These are phyloP conservation scores for Leptura quadrifasciata DNA, from an alignment of 2,888 invertebrate genomes.

Conservation along the genomic window DNA sequence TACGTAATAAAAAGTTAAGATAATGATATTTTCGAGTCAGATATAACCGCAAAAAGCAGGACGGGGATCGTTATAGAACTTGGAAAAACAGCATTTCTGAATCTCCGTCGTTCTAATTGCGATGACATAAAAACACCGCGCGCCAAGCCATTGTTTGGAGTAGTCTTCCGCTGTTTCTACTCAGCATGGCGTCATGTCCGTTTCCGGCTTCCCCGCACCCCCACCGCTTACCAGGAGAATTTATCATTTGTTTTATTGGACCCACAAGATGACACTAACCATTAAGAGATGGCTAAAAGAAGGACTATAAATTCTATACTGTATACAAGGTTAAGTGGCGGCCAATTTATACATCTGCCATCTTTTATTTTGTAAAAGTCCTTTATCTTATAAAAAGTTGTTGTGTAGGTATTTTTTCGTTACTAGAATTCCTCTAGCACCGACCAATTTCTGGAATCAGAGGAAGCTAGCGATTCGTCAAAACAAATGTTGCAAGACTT, in stretches of 20 bases:
- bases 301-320: constrained; percentile 57
- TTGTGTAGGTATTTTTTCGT: constrained; percentile 8
- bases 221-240: constrained; percentile 61
- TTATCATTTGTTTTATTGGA: constrained; percentile 69
- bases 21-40: constrained; percentile 69
- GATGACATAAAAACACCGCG: constrained; percentile 72
- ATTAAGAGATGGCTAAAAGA: constrained; percentile 60
- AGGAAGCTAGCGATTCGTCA: constrained; percentile 24
- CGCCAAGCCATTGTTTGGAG: constrained; percentile 73
- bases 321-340: constrained; percentile 52
- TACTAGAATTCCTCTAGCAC: background rate
- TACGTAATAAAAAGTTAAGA: constrained; percentile 63
- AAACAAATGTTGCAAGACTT: constrained; percentile 27
- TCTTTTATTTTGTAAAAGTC: constrained; percentile 46
- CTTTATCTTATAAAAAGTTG: background rate
- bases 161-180: constrained; percentile 74
- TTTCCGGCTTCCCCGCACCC: constrained; percentile 69
- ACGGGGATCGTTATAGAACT: constrained; percentile 64
- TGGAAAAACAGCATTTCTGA: constrained; percentile 65
- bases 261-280: constrained; percentile 63
- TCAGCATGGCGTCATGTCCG: constrained; percentile 75
- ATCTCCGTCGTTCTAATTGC: constrained; percentile 73
- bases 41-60: constrained; percentile 65
- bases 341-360: constrained; percentile 52
- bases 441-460: constrained; percentile 20